Conservation (phyloP, 1,140 invertebrate species). For the Hesperophylax magnus region DNA sequence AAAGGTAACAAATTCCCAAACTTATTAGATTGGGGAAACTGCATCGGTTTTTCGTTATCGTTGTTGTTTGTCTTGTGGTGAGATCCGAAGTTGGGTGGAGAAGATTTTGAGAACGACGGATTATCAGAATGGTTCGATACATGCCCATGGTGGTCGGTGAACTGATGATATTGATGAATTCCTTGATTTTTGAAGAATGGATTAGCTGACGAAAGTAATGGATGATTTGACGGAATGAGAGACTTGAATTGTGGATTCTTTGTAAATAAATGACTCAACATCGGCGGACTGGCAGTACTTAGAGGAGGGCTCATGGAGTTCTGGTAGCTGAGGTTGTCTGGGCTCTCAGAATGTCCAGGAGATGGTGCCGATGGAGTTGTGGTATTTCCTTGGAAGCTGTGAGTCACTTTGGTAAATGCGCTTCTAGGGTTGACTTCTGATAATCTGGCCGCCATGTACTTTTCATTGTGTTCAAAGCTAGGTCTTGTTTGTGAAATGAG, state of each 20-base stretch:
- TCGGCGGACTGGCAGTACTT: slow-evolving; percentile 69
- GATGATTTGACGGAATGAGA: slow-evolving; percentile 65
- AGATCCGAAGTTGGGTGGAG: slow-evolving; percentile 6
- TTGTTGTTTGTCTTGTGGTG: slow-evolving; percentile 25
- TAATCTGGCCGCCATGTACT: slow-evolving; percentile 62
- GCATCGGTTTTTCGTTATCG: slow-evolving; percentile 60
- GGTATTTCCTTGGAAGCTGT: slow-evolving; percentile 59
- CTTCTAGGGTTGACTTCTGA: slow-evolving; percentile 73
- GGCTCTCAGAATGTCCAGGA: slow-evolving; percentile 79
- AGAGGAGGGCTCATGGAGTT: slow-evolving; percentile 82
- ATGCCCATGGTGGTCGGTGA: slow-evolving; percentile 62
- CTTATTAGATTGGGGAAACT: slow-evolving; percentile 64
- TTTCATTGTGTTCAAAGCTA: slow-evolving; percentile 63
- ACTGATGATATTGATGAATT: slow-evolving; percentile 66
- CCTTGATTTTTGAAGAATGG: slow-evolving; percentile 71
- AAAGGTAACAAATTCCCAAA: slow-evolving; percentile 68
- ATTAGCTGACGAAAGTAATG: slow-evolving; percentile 66
- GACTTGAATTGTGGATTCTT: slow-evolving; percentile 65
- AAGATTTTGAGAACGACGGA: slow-evolving; percentile 53
- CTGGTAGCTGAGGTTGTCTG: slow-evolving; percentile 81
- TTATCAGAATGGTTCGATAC: slow-evolving; percentile 61
- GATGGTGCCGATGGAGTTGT: slow-evolving; percentile 65
- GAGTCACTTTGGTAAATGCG: slow-evolving; percentile 85
- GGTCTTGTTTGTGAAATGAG: slow-evolving; percentile 70
- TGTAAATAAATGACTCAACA: slow-evolving; percentile 61